Conservation (phyloP, 2,797 vertebrate species). For the Varecia variegata region DNA sequence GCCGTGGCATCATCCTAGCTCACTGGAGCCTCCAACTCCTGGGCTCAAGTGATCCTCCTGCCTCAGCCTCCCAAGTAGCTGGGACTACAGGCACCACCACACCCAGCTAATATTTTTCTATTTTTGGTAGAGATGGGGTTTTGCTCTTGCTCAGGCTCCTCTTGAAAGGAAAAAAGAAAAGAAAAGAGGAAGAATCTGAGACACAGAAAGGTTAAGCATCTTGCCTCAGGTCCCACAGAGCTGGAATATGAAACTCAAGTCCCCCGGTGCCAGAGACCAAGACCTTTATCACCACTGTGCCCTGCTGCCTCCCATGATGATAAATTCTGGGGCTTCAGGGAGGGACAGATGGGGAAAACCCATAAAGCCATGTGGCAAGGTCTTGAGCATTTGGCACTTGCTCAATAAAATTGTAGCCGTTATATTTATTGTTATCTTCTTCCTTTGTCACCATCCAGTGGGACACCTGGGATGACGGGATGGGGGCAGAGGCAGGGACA, state of each 20-base stretch:
- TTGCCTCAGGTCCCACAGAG: neutral
- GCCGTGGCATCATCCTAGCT: too few relatives aligned
- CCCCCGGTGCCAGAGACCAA: neutral
- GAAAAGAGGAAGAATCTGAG: neutral
- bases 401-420: neutral
- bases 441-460: neutral
- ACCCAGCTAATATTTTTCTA: neutral
- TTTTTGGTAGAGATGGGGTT: too few relatives aligned
- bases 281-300: rapidly evolving
- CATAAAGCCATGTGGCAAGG: neutral
- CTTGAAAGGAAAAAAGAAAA: neutral
- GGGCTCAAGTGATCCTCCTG: neutral
- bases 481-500: too few relatives aligned
- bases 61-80: neutral
- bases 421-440: neutral
- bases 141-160: too few relatives aligned
- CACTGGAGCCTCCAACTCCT: neutral
- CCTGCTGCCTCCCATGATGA: neutral
- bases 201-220: neutral
- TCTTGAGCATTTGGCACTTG: neutral
- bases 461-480: neutral
- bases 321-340: neutral
- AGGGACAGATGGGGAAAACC: neutral
- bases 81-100: neutral
- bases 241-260: too few relatives aligned